Base-by-base conservation (phyloP, 2,888 invertebrate genomes). In the Dicranocentrus wangi region DNA sequence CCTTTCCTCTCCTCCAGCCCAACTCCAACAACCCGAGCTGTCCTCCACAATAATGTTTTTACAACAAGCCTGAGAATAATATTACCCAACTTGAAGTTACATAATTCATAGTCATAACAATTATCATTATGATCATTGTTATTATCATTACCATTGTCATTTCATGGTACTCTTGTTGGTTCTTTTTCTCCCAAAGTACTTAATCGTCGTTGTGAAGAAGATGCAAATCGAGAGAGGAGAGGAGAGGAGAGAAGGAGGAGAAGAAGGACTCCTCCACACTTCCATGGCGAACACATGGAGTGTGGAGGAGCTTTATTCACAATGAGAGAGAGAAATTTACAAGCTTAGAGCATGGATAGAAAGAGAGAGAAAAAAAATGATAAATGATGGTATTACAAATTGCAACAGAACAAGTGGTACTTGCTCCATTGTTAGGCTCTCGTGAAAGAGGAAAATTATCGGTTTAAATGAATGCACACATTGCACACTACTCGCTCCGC, bases 91-190 rank as follows among this genome's bases (percentile, higher is more conserved):
- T 66, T 80, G 55, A 70, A 71, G 72, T 80, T 80, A 71, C 80
- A 80, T 80, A 73, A 73, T 72, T 80, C 66, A 58, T 63, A 79
- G 79, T 72, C 71, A 79, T 79, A 79, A 79, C 79, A 79, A 72
- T 79, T 79, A 79, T 72, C 71, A 66, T 79, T 72, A 79, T 79
- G 71, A 79, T 65, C 79, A 79, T 72, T 79, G 71, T 79, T 79
- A 79, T 78, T 79, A 79, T 72, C 71, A 79, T 79, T 79, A 72
- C 79, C 71, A 79, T 80, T 73, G 80, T 80, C 80, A 68, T 73
- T 78, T 80, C 73, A 80, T 73, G 61, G 79, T 71, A 71, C 66
- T 79, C 60, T 79, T 79, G 70, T 79, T 71, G 43, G 72, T 68
- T 72, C 68, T 68, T 72, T n/a, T 72, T 42, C 51, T 58, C 17